These are phyloP conservation scores for Protobothrops flavoviridis DNA, from an alignment of 2,113 vertebrate genomes.

Conservation along the genomic window DNA sequence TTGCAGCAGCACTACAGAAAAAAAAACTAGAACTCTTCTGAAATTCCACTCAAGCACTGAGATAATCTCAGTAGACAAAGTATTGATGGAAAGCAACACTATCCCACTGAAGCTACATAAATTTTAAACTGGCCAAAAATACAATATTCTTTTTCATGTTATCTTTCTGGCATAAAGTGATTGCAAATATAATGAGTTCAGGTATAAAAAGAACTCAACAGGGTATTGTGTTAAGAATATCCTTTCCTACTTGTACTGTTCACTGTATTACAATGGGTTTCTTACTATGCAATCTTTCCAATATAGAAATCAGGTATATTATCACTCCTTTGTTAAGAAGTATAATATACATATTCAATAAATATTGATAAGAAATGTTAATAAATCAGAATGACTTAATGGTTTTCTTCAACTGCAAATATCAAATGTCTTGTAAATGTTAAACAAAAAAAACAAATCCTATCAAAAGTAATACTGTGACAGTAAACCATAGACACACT, in stretches of 20 bases:
- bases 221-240: no score
- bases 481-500: not conserved
- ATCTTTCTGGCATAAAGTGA: not conserved
- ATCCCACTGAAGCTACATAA: not conserved
- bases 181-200: not conserved
- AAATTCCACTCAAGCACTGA: not conserved
- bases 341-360: not conserved
- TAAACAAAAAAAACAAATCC: not conserved
- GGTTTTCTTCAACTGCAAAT: not conserved
- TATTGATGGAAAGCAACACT: not conserved
- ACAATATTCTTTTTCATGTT: not conserved
- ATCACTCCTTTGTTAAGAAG: not conserved
- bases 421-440: not conserved
- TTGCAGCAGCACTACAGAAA: not conserved
- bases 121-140: not conserved
- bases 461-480: not conserved
- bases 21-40: not conserved
- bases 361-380: not conserved
- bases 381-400: not conserved
- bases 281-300: not conserved
- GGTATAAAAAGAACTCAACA: not conserved
- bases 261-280: not conserved
- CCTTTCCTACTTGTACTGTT: not conserved
- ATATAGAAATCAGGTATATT: not conserved
- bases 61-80: not conserved